A percentile compares a stretch with the other conserved stretches of the same genome.
phyloP scores from a whole-genome alignment of 92 coral and sea anemone species.

The Actinostola sp. region DNA sequence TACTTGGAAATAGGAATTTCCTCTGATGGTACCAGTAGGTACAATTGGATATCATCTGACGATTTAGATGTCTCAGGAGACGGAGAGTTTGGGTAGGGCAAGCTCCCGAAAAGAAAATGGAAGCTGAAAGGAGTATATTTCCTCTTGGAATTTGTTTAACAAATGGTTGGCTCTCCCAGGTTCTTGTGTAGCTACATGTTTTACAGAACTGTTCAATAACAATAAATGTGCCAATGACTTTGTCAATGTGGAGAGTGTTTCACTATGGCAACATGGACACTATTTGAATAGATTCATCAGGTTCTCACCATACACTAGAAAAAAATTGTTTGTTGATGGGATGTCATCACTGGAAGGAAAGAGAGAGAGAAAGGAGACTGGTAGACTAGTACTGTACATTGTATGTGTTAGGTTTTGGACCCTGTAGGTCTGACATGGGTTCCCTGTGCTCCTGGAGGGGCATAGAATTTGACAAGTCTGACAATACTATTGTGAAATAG shows the following conservation, averaged over 20 bases:
- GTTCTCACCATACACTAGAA: background rate
- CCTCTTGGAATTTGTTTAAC: background rate
- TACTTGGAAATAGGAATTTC: conserved; percentile 1
- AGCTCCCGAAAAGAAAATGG: background rate
- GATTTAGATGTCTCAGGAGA: background rate
- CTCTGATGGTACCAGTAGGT: conserved; percentile 3
- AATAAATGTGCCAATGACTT: conserved; percentile 4
- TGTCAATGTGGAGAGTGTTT: background rate
- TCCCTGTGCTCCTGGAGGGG: too few relatives aligned
- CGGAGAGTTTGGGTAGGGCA: conserved; percentile 1
- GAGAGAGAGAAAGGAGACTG: too few relatives aligned
- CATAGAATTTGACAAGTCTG: too few relatives aligned
- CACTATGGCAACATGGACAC: background rate
- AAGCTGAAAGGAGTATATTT: background rate
- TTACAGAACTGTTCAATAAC: background rate
- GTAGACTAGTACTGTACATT: too few relatives aligned
- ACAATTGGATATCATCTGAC: background rate
- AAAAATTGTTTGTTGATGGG: background rate
- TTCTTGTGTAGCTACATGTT: background rate
- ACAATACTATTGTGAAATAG: too few relatives aligned
- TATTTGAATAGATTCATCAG: background rate
- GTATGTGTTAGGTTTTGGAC: too few relatives aligned
- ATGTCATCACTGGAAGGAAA: too few relatives aligned
- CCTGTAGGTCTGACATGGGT: too few relatives aligned
- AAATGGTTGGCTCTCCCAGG: conserved; percentile 3